Conservation (phyloP, 2,113 vertebrate species). For the Ictalurus punctatus region DNA sequence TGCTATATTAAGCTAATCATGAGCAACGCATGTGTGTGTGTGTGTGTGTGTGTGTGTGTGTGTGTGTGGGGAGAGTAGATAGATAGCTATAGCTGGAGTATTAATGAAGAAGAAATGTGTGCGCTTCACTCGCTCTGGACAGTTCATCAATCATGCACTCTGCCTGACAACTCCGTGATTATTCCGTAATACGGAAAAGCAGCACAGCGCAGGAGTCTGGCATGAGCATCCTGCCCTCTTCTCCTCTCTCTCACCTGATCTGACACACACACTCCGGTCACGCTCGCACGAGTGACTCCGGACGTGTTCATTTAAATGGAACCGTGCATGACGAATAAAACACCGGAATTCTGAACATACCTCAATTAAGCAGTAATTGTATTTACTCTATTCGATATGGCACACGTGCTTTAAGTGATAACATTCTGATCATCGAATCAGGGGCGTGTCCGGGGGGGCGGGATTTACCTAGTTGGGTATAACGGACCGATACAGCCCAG, state of each 20-base stretch:
- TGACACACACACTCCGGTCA: not conserved
- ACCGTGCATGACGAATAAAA: not conserved
- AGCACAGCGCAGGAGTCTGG: slow-evolving; percentile 17
- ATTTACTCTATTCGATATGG: not conserved
- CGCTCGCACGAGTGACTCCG: not conserved
- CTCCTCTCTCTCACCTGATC: not conserved
- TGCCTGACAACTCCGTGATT: slow-evolving; percentile 58
- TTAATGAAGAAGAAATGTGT: slow-evolving; percentile 55
- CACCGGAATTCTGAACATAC: not conserved
- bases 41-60: not conserved
- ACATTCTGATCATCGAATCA: not conserved
- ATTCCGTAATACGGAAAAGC: slow-evolving; percentile 44
- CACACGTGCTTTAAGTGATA: not conserved
- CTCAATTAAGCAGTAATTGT: not conserved
- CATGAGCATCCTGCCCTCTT: not conserved
- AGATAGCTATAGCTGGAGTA: slow-evolving; percentile 17
- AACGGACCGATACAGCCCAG: not conserved
- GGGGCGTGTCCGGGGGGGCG: not conserved
- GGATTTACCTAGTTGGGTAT: not conserved
- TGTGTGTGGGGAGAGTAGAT: not conserved
- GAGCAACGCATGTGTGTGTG: not conserved
- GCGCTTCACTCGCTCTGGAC: slow-evolving; percentile 50
- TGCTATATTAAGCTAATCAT: slow-evolving; percentile 35
- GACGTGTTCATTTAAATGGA: not conserved
- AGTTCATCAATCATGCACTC: slow-evolving; percentile 62